Base-by-base conservation (phyloP, 1,140 invertebrate species). In the Meteorus sp. region DNA sequence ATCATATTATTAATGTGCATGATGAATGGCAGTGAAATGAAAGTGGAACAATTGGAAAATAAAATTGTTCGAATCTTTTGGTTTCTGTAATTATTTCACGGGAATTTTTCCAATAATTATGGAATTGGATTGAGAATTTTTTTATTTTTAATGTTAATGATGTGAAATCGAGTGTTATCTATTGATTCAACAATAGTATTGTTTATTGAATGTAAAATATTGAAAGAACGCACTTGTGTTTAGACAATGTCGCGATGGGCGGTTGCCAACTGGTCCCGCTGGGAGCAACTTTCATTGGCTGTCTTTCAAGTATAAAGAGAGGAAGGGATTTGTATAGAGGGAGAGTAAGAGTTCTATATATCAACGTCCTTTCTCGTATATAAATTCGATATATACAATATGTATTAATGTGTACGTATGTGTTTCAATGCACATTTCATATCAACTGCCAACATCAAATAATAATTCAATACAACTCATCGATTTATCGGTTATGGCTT, bases 251-350 rank as follows among this genome's bases (percentile, higher is more conserved):
- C 76, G 54, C 74, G 70, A 77, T 77, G 69, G 76, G 77, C 68
- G 75, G 76, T 73, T 75, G 69, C 76, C 73, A 79, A 79, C 73
- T 75, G 73, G 69, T 78, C 75, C 74, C 64, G 74, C 75, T 78
- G 77, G 37, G 73, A 70, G n/a, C 22, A 19, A 52, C 56, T 58
- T 69, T 71, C 64, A 71, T 69, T 63, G 66, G 56, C 64, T 41
- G 61, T 69, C 63, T 69, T 64, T 69, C 65, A 66, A 68, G 63
- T 64, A 64, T n/a, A n/a, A n/a, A n/a, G n/a, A n/a, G n/a, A n/a
- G n/a, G 60, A 60, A 64, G 67, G 59, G 59, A 61, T 47, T 52
- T 50, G 29, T 17, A 20, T 13, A 35, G 20, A 41, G 5, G 9
- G 17, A 33, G 23, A 39, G 45, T 48, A 48, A 3, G 3, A 39